phyloP scores from a whole-genome alignment of 2,113 vertebrate species.

The Macquaria australasica region DNA sequence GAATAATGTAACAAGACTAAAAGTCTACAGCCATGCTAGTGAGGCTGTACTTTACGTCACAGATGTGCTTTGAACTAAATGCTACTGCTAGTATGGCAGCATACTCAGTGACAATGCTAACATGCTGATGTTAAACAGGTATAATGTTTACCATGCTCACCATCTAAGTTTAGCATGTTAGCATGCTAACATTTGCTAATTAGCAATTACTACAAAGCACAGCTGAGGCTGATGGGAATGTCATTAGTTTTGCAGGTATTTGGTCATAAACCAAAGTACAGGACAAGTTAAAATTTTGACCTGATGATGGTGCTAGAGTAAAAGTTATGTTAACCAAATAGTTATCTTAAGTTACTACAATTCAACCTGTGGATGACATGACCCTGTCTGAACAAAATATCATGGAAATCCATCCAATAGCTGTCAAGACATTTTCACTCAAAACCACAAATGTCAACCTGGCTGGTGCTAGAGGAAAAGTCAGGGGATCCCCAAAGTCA shows the following conservation, averaged over 20 bases:
- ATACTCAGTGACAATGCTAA: neutral
- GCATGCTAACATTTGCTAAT: neutral
- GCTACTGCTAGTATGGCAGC: neutral
- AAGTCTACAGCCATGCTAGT: neutral
- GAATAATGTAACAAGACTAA: neutral
- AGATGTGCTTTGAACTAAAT: neutral
- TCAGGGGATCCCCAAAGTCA: neutral
- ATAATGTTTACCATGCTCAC: neutral
- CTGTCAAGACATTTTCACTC: neutral
- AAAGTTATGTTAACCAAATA: neutral
- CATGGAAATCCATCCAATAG: neutral
- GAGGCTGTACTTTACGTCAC: neutral
- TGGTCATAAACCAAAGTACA: neutral
- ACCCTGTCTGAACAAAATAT: neutral
- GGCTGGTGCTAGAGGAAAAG: neutral
- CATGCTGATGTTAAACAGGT: neutral
- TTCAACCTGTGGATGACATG: neutral
- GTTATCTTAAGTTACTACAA: neutral
- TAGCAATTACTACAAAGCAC: neutral
- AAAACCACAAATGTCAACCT: slow-evolving; percentile 23
- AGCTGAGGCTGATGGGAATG: neutral
- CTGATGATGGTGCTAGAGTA: neutral
- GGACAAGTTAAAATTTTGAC: neutral
- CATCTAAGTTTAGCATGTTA: neutral
- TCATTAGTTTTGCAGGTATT: neutral